Evolutionary conservation across 2,113 vertebrate genomes (phyloP).

Genomic region (Tenebrosternarchus preto): DNA sequence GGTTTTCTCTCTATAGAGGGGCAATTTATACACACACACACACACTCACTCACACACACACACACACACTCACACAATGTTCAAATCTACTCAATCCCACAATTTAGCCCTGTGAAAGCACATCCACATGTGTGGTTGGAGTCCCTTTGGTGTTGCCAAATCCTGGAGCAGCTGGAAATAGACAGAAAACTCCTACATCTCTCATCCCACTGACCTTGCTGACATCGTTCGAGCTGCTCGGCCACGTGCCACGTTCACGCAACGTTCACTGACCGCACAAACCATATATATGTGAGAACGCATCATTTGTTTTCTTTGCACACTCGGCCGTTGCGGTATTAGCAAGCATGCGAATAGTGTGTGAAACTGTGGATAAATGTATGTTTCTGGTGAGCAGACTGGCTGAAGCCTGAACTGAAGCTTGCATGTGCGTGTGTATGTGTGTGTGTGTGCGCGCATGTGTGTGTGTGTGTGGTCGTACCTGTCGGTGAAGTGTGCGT

Average conservation of each 20-base stretch:
- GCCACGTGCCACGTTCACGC: background rate
- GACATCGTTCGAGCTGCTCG: background rate
- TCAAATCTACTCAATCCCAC: conserved; percentile 28
- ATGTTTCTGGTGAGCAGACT: too few relatives aligned
- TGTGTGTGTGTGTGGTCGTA: conserved; percentile 58
- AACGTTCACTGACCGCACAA: background rate
- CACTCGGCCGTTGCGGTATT: background rate
- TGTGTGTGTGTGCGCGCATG: too few relatives aligned
- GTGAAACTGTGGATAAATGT: too few relatives aligned
- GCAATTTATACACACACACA: conserved; percentile 36
- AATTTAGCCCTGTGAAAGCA: conserved; percentile 18
- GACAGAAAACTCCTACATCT: background rate
- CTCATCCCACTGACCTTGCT: background rate
- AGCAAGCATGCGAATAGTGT: background rate
- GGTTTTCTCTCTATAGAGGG: conserved; percentile 34
- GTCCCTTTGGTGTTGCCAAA: conserved; percentile 16
- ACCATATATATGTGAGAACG: too few relatives aligned
- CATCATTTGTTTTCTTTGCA: too few relatives aligned
- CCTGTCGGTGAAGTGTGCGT: conserved; percentile 90
- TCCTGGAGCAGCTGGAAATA: conserved; percentile 5
- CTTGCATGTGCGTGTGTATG: too few relatives aligned
- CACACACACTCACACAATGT: background rate
- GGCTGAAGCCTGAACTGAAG: too few relatives aligned
- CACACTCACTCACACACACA: conserved; percentile 16
- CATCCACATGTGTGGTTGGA: conserved; percentile 34